Evolutionary conservation across 2,113 vertebrate species (phyloP).

Genomic region (Antennarius striatus): DNA sequence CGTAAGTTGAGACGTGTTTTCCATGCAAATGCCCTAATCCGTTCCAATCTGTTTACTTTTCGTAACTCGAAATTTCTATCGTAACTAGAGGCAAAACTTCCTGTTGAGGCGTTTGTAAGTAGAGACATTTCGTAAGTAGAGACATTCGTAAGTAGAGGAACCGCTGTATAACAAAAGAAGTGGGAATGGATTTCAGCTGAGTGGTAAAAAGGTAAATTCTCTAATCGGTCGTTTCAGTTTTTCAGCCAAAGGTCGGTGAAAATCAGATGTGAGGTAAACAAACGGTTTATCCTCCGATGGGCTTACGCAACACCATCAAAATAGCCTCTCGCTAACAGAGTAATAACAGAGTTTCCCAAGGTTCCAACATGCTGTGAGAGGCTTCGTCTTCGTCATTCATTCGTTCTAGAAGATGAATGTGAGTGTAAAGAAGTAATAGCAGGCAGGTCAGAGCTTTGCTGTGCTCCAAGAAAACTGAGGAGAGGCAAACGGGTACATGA

Average conservation of each 20-base stretch:
- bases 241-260: slow-evolving; percentile 2
- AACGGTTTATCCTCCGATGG: slow-evolving; percentile 21
- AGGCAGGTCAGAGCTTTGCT: no score
- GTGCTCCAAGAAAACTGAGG: no score
- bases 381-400: not conserved
- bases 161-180: not conserved
- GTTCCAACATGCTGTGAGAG: slow-evolving; percentile 14
- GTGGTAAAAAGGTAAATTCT: slow-evolving; percentile 4
- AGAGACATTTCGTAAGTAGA: no score
- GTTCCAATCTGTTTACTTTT: no score
- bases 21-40: no score
- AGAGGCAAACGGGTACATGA: no score
- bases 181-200: slow-evolving; percentile 18
- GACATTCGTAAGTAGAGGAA: no score
- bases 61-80: no score
- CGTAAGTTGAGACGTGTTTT: no score
- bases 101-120: no score
- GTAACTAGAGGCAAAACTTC: no score
- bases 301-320: slow-evolving; percentile 38
- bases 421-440: not conserved
- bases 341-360: slow-evolving; percentile 17
- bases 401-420: slow-evolving; percentile 12
- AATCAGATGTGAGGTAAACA: slow-evolving; percentile 27
- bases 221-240: slow-evolving; percentile 15
- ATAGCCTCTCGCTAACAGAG: slow-evolving; percentile 15